These are phyloP conservation scores for Spodoptera exigua DNA, from an alignment of 2,888 invertebrate species.

Conservation along the genomic window DNA sequence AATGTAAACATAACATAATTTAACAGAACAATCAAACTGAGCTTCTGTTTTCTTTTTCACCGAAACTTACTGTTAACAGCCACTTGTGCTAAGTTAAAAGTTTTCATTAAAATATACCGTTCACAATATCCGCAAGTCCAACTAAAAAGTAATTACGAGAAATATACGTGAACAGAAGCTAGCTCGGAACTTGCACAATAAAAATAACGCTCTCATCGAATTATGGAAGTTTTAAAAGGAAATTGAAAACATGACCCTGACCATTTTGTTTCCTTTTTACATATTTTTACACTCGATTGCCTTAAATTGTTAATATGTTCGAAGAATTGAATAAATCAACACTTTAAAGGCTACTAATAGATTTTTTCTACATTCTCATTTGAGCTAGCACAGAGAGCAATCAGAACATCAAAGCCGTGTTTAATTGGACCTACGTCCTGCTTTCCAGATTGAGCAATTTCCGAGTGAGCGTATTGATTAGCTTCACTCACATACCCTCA, in stretches of 20 bases:
- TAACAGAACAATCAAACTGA: too few relatives aligned
- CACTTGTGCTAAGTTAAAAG: background rate
- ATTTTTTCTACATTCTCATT: slow-evolving; percentile 1
- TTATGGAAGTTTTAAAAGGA: slow-evolving; percentile 42
- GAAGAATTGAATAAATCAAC: background rate
- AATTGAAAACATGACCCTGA: slow-evolving; percentile 30
- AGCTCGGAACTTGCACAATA: slow-evolving; percentile 39
- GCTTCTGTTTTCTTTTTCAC: too few relatives aligned
- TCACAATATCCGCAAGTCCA: slow-evolving; percentile 4
- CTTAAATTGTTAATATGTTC: slow-evolving; percentile 11
- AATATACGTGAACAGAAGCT: slow-evolving; percentile 32
- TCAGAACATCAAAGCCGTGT: slow-evolving; percentile 64
- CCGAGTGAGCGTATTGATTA: slow-evolving; percentile 68
- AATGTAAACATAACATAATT: too few relatives aligned
- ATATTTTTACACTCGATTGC: slow-evolving; percentile 12
- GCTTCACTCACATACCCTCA: slow-evolving; percentile 33
- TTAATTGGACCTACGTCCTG: slow-evolving; percentile 80
- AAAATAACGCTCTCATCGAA: slow-evolving; percentile 25
- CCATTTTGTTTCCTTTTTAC: slow-evolving; percentile 16
- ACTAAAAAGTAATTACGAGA: slow-evolving; percentile 34
- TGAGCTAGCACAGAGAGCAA: slow-evolving; percentile 33
- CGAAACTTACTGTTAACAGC: background rate
- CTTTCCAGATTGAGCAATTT: slow-evolving; percentile 79
- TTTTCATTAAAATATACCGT: slow-evolving; percentile 1
- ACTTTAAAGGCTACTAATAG: background rate